Conservation (phyloP, 2,888 invertebrate species). For the Nemurella pictetii region DNA sequence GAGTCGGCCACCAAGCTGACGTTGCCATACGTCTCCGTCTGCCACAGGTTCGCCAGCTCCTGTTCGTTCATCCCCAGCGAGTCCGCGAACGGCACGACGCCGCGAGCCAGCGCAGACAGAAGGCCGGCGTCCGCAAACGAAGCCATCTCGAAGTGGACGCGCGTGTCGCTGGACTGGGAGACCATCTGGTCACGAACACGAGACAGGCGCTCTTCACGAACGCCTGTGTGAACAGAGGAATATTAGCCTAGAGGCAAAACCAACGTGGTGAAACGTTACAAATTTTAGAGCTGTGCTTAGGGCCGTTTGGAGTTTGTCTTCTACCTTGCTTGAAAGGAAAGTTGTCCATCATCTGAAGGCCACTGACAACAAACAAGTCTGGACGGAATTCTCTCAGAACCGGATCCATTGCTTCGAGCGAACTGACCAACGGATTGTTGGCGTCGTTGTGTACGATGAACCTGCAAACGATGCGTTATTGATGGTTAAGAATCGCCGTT, state of each 20-base stretch:
- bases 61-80: slow-evolving; percentile 90
- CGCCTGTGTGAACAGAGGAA: slow-evolving; percentile 56
- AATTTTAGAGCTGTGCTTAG: not conserved
- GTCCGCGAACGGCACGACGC: slow-evolving; percentile 73
- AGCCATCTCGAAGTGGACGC: slow-evolving; percentile 85
- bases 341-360: slow-evolving; percentile 88
- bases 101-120: slow-evolving; percentile 65
- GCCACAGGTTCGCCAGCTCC: slow-evolving; percentile 76
- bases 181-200: slow-evolving; percentile 69
- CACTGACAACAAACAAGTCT: slow-evolving; percentile 76
- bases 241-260: not conserved
- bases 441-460: slow-evolving; percentile 83
- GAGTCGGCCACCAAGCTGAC: slow-evolving; percentile 76
- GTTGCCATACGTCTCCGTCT: slow-evolving; percentile 69
- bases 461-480: slow-evolving; percentile 52
- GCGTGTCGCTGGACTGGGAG: slow-evolving; percentile 60
- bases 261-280: not conserved
- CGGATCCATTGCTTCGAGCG: slow-evolving; percentile 70
- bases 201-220: slow-evolving; percentile 63
- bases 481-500: too few species aligned
- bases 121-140: slow-evolving; percentile 76
- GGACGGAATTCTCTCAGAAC: slow-evolving; percentile 65
- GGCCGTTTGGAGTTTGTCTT: not conserved
- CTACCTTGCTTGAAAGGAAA: slow-evolving; percentile 67
- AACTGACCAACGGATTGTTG: slow-evolving; percentile 74